phyloP scores from a whole-genome alignment of 92 coral and sea anemone genomes.

The Meandrina meandrites region DNA sequence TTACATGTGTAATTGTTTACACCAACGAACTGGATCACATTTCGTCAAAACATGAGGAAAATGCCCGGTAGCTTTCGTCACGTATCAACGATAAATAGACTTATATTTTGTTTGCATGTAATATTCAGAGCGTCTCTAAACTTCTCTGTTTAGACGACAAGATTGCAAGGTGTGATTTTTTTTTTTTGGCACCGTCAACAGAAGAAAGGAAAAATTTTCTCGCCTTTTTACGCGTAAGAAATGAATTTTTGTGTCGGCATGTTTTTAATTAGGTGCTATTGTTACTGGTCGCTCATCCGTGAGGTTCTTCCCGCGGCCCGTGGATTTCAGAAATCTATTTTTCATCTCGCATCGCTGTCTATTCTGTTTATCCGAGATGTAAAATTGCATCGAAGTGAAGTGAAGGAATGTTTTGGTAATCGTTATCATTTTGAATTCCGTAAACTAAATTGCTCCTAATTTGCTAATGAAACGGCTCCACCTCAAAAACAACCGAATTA shows the following conservation, averaged over 20 bases:
- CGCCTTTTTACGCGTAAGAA: background rate
- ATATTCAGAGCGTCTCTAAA: background rate
- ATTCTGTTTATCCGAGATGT: background rate
- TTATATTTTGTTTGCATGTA: background rate
- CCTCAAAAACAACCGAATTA: slow-evolving; percentile 14
- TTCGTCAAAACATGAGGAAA: background rate
- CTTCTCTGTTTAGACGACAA: background rate
- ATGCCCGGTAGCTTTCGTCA: background rate
- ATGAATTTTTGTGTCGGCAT: slow-evolving; percentile 4
- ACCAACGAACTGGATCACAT: background rate
- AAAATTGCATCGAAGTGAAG: background rate
- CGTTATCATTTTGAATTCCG: background rate
- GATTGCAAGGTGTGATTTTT: background rate
- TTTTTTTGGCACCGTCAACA: background rate
- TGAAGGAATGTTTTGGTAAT: background rate
- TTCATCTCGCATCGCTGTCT: background rate
- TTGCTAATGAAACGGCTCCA: slow-evolving; percentile 10
- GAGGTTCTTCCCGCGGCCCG: background rate
- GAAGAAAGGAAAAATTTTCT: background rate
- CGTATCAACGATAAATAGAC: background rate
- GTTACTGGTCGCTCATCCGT: slow-evolving; percentile 1
- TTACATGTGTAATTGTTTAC: background rate
- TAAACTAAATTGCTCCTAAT: background rate
- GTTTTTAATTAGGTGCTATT: background rate
- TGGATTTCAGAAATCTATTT: background rate